Conservation (phyloP, 2,797 vertebrate species). For the Gorsachius magnificus region DNA sequence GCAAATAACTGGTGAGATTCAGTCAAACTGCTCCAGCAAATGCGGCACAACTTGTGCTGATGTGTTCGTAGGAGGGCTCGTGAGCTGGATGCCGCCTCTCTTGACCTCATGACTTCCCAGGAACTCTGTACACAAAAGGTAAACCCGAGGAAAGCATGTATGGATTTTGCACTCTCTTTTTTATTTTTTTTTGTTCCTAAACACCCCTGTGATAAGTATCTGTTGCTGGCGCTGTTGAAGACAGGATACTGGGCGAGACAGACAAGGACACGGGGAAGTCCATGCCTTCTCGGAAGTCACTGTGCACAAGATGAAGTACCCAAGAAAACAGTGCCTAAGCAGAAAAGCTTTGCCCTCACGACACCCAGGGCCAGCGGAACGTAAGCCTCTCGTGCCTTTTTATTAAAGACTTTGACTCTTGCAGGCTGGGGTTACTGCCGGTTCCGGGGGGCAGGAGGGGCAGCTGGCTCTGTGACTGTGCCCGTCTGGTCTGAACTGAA, state of each 20-base stretch:
- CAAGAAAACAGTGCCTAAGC: not conserved
- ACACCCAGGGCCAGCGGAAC: not conserved
- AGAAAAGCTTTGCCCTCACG: not conserved
- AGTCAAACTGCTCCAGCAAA: not conserved
- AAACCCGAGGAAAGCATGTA: not conserved
- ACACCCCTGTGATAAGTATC: not conserved
- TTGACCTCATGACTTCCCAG: not conserved
- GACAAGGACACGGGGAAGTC: not conserved
- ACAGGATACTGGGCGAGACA: not conserved
- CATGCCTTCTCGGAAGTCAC: not conserved
- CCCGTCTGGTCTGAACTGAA: rapidly evolving
- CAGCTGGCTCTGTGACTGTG: not conserved
- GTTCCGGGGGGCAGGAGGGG: not conserved
- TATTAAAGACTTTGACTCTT: not conserved
- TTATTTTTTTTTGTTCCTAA: not conserved
- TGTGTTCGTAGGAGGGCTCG: not conserved
- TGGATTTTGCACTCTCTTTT: not conserved
- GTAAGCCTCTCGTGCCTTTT: not conserved
- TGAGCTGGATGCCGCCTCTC: not conserved
- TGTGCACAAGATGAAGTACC: rapidly evolving
- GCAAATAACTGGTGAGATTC: not conserved
- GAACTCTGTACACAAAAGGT: not conserved
- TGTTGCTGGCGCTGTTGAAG: not conserved
- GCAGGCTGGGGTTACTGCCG: not conserved
- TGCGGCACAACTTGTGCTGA: rapidly evolving